Evolutionary conservation across 2,888 invertebrate genomes (phyloP), one percentile per base, ranked within the genome.

Genomic region (Chaitophorus viminalis): DNA sequence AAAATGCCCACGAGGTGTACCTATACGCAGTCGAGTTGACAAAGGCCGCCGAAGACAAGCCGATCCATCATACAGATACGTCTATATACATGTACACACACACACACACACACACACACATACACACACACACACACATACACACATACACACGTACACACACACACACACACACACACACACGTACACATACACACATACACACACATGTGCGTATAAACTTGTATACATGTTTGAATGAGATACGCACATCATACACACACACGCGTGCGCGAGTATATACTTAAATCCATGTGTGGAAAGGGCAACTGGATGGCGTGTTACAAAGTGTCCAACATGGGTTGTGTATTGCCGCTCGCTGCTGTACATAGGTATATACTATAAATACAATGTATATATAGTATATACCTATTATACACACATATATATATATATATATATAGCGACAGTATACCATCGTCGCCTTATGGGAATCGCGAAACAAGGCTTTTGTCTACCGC

Each of bases 11-110:
- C n/a, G n/a, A 74, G 70, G 29, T 36, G 65, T 70, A 46, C 46
- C 14, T 46, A 46, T 46, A 82, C 65, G 68, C 31, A 60, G 36
- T 54, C 78, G 60, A 87, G 81, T 87, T 81, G 81, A 87, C 87
- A 87, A 87, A 87, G 65, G 87, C 74, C 52, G 46, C 76, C 74
- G 87, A 87, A 81, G 65, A 87, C 87, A 81, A 54, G 60, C 74
- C 87, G 79, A 87, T 87, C 87, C 81, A 87, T 87, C 87, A 87
- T 87, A 75, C 39, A 54, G 68, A 87, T 74, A 81, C 87, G 81
- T 87, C 65, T 87, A 54, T 31, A 72, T 54, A 33, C 39, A n/a
- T 46, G 25, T 25, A 21, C 52, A 5, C 29, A n/a, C 52, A 36
- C n/a, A 18, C 31, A 29, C 18, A 9, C 39, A 21, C 46, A 11